Evolutionary conservation across 2,888 invertebrate species (phyloP), one percentile per base, ranked within the genome.

Genomic region (Drosophila barbarae): DNA sequence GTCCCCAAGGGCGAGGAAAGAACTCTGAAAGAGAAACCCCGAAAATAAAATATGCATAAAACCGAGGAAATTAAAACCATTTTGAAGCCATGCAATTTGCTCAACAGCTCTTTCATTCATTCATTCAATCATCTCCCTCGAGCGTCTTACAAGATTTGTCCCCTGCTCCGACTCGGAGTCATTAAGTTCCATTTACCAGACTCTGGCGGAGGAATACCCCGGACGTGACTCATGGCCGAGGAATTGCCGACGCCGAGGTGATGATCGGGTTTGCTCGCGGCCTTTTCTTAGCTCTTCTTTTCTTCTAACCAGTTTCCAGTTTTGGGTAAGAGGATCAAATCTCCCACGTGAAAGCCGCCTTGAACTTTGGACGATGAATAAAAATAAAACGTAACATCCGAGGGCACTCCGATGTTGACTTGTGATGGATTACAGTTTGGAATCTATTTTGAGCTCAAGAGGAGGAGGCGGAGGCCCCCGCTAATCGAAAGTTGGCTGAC

Each of bases 191-290:
- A 47, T 64, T 56, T 57, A 67, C 50, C 50, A 52, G 42, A 28
- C 56, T 52, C 35, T 23, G 54, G 15, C 32, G 26, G 57, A 42
- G 83, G 83, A 79, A 83, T 76, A 71, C 83, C 83, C 83, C 79
- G 79, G 77, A 83, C 72, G 42, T 80, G 79, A 79, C 64, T 79
- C 79, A 79, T 71, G 60, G 42, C 26, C 1, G 34, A 36, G 65
- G 66, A 57, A 67, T 67, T 41, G 26, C 35, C 49, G 36, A 13
- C 39, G 44, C n/a, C 23, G 42, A 50, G 32, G 18, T 26, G 34
- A 21, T 42, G 34, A 34, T 49, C 34, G 32, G 18, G 50, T 5
- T 32, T 32, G 46, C 32, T 13, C 18, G 26, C 18, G 35, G 58
- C 32, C 41, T 34, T 42, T 47, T 50, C 35, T 28, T 50, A 35